Evolutionary conservation across 1,140 invertebrate species (phyloP), one percentile per base, ranked within the genome.

Genomic region (Condylostylus longicornis): DNA sequence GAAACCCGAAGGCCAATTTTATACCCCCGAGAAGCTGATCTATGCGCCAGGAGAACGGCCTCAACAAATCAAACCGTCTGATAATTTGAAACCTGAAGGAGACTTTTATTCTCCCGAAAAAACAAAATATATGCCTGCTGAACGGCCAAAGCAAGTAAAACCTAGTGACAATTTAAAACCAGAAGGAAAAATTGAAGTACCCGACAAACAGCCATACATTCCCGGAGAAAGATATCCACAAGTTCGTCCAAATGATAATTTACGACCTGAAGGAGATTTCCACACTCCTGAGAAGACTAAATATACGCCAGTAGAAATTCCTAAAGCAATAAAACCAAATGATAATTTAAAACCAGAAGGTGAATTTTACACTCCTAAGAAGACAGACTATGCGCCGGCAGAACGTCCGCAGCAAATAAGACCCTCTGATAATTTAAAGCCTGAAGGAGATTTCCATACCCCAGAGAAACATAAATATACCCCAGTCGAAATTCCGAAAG

Each of bases 341-440:
- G 76, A 79, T 46, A 79, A 79, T 53, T 50, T 80, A 0, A 66
- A 21, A 65, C 38, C 64, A 46, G 19, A 76, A 50, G 76, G 76
- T 12, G 67, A 75, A 9, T 78, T 81, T 47, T 66, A 70, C 37
- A 46, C 54, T 40, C 48, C 55, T 25, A 41, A 45, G 19, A 45
- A 45, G 27, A 18, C 28, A 10, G 21, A 48, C 38, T 64, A 46
- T 47, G 37, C 47, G 12, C 25, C 54, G 35, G 66, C 61, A 40
- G 69, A 71, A 44, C 54, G 62, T 41, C 58, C 62, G 43, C 46
- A 6, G 42, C 54, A 64, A 27, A 61, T 52, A 35, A 64, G 63
- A 42, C 63, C 67, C n/a, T 42, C 58, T 32, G 68, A 70, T 45
- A 72, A 74, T 48, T 50, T 75, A 2, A 51, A 54, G 22, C 67